These are phyloP conservation scores for Notolabrus celidotus DNA, from an alignment of 2,797 vertebrate genomes.

Conservation along the genomic window DNA sequence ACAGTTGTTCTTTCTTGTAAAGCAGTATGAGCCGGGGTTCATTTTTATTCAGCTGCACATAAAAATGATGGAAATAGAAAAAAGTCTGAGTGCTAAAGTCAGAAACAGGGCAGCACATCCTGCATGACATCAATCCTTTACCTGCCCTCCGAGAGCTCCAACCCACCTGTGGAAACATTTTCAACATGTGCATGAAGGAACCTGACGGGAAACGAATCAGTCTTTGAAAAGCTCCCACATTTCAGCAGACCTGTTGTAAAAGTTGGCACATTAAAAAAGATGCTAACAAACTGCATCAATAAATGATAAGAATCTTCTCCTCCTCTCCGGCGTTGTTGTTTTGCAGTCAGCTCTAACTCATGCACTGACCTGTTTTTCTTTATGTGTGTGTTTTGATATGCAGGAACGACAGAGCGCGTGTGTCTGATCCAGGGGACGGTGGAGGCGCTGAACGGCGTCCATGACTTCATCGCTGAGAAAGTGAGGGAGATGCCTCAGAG, in stretches of 20 bases:
- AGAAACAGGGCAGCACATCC: neutral
- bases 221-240: too few relatives aligned
- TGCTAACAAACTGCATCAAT: neutral
- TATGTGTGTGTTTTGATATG: neutral
- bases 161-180: conserved; percentile 3
- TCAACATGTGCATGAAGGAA: neutral
- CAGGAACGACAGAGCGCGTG: conserved; percentile 94
- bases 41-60: conserved; percentile 30
- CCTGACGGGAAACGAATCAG: neutral
- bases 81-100: neutral
- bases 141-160: conserved; percentile 4
- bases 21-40: neutral
- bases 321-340: too few relatives aligned
- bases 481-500: conserved; percentile 96
- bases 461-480: conserved; percentile 95
- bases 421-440: conserved; percentile 95
- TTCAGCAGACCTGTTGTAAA: neutral
- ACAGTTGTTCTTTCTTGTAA: conserved; percentile 4
- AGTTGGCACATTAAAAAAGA: neutral
- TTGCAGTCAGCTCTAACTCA: too few relatives aligned
- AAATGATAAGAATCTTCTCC: neutral
- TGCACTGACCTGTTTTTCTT: conserved; percentile 1
- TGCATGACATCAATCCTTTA: conserved; percentile 5
- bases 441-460: conserved; percentile 92
- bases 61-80: conserved; percentile 24